Conservation (phyloP, 2,888 invertebrate genomes). For the Cyclophora punctaria region DNA sequence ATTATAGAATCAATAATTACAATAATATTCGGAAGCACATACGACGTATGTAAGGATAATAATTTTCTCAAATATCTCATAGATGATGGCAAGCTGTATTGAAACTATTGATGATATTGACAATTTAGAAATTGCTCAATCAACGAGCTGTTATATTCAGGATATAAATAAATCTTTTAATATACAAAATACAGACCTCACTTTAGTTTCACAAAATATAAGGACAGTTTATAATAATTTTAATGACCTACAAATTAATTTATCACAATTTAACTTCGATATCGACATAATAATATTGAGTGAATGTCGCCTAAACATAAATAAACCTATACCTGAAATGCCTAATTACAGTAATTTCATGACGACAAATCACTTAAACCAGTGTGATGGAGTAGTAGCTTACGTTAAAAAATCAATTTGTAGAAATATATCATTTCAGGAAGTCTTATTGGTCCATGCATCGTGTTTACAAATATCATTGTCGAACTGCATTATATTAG, state of each 20-base stretch:
- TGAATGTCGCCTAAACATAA: slow-evolving; percentile 8
- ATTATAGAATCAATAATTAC: too few relatives aligned
- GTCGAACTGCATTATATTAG: neutral
- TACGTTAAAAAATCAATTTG: slow-evolving; percentile 4
- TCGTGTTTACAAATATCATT: neutral
- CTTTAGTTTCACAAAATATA: slow-evolving; percentile 5
- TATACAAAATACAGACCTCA: neutral
- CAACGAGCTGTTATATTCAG: neutral
- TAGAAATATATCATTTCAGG: neutral
- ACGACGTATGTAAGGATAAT: too few relatives aligned
- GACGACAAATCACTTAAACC: slow-evolving; percentile 8
- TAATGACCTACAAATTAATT: slow-evolving; percentile 6
- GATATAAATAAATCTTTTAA: neutral
- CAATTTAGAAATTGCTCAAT: neutral
- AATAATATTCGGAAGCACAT: too few relatives aligned
- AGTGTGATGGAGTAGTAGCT: slow-evolving; percentile 9
- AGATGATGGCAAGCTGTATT: neutral
- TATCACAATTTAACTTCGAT: slow-evolving; percentile 3
- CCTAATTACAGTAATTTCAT: slow-evolving; percentile 5
- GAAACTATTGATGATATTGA: neutral
- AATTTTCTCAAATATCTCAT: too few relatives aligned
- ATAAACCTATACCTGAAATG: slow-evolving; percentile 6
- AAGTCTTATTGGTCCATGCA: slow-evolving; percentile 4
- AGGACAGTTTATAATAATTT: slow-evolving; percentile 2
- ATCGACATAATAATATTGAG: slow-evolving; percentile 8